Evolutionary conservation across 2,797 vertebrate species (phyloP).

Genomic region (Cossypha heuglini): DNA sequence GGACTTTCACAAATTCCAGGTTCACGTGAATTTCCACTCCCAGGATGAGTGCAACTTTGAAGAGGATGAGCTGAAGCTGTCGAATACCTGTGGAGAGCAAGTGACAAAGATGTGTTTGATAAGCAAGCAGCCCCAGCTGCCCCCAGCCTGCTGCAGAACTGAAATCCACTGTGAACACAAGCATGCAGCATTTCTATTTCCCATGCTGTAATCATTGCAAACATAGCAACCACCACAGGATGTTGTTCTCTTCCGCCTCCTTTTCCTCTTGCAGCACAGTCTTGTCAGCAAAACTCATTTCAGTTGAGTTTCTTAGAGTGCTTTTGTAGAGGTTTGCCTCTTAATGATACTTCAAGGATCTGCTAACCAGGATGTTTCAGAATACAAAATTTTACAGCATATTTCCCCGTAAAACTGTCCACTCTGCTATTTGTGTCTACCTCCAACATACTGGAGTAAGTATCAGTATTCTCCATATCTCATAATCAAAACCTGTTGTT

Average conservation of each 20-base stretch:
- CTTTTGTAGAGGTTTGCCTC: background rate
- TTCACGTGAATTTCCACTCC: conserved; percentile 96
- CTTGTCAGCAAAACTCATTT: background rate
- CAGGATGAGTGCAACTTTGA: conserved; percentile 93
- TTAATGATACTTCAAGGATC: background rate
- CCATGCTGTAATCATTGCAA: background rate
- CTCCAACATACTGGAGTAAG: background rate
- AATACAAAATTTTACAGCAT: background rate
- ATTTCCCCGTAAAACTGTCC: background rate
- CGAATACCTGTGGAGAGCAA: conserved; percentile 85
- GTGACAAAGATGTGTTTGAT: background rate
- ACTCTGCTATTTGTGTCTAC: background rate
- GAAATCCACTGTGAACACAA: background rate
- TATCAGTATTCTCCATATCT: background rate
- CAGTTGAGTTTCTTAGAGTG: background rate
- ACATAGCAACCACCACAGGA: background rate
- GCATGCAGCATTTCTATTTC: background rate
- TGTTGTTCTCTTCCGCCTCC: background rate
- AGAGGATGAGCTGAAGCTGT: conserved; percentile 93
- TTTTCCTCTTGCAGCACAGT: background rate
- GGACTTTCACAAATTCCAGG: conserved; percentile 89
- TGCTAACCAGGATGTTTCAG: background rate
- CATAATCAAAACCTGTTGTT: background rate
- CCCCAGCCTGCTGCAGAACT: background rate
- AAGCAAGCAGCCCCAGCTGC: background rate